A percentile compares a stretch with the other conserved stretches of the same genome.
phyloP scores from a whole-genome alignment of 2,113 vertebrate genomes.

The Myotis lucifugus region DNA sequence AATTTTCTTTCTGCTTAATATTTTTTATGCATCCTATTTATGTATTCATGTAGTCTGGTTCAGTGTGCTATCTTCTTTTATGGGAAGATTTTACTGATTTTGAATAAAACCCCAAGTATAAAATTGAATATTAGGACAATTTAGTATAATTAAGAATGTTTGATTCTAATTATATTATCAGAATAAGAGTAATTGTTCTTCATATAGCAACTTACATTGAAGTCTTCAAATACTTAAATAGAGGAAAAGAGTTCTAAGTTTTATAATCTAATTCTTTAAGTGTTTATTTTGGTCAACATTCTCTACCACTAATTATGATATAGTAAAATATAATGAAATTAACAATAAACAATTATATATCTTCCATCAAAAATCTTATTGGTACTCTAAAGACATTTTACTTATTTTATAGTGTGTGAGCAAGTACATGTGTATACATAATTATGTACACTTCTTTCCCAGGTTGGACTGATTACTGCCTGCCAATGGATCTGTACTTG shows the following conservation, averaged over 20 bases:
- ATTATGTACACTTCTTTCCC: neutral
- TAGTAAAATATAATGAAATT: neutral
- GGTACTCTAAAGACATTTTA: neutral
- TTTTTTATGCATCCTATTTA: slow-evolving; percentile 30
- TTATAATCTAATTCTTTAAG: neutral
- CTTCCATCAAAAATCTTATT: neutral
- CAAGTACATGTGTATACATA: neutral
- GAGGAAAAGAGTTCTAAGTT: neutral
- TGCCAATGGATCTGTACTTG: neutral
- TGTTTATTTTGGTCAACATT: slow-evolving; percentile 2
- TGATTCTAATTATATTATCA: neutral
- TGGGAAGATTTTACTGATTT: neutral
- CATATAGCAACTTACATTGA: neutral
- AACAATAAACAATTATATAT: neutral
- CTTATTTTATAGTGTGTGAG: neutral
- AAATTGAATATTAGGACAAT: neutral
- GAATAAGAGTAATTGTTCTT: neutral
- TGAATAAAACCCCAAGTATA: neutral
- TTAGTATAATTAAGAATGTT: neutral
- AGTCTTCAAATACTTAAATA: neutral
- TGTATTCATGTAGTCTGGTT: neutral
- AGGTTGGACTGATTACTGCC: neutral
- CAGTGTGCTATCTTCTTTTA: neutral
- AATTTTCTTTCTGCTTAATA: neutral
- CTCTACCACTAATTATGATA: neutral